These are phyloP conservation scores for Graptemys geographica DNA, from an alignment of 2,797 vertebrate species.

Conservation along the genomic window DNA sequence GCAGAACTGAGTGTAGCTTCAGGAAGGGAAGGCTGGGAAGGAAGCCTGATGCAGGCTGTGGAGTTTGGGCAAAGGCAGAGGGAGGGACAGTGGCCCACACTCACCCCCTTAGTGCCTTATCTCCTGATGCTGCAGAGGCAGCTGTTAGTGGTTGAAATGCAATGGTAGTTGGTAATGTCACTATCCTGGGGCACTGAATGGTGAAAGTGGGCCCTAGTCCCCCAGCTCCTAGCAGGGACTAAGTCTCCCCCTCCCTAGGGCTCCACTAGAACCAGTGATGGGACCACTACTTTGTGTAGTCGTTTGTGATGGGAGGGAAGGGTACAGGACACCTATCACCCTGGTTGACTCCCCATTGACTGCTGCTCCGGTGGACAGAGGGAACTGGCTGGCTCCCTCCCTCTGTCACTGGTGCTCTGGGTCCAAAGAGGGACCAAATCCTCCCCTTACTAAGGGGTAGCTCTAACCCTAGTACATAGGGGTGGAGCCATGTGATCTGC, in stretches of 20 bases:
- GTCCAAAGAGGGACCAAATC: no score
- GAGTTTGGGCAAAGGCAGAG: not conserved
- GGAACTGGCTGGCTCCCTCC: no score
- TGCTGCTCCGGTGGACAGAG: no score
- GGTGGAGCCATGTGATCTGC: not conserved
- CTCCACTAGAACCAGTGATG: not conserved
- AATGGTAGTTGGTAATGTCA: not conserved
- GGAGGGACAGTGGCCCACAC: not conserved
- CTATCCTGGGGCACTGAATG: not conserved
- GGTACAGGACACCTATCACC: no score
- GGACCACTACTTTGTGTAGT: no score
- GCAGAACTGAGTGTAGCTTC: not conserved
- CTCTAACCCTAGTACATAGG: not conserved
- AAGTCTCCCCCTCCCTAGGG: not conserved
- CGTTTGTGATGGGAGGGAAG: no score
- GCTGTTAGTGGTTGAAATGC: not conserved
- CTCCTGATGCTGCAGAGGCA: not conserved
- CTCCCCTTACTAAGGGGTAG: not conserved
- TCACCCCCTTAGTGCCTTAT: not conserved
- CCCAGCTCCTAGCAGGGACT: not conserved
- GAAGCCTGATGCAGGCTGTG: not conserved
- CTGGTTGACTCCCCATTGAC: no score
- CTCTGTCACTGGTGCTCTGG: no score
- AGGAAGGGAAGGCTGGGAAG: no score
- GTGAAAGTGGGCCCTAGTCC: not conserved